Evolutionary conservation across 1,140 invertebrate genomes (phyloP).

Genomic region (Atta cephalotes): DNA sequence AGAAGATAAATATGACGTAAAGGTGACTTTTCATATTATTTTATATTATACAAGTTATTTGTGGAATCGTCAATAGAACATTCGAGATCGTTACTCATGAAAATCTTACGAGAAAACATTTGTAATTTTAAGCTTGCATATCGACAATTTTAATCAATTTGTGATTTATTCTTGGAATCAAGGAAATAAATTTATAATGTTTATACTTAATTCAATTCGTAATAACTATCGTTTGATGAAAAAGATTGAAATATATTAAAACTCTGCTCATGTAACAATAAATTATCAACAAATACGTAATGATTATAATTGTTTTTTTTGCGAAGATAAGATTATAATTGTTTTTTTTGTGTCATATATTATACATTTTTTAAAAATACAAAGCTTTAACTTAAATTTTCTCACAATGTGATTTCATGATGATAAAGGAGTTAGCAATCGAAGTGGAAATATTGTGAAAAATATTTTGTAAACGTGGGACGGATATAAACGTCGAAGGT

Average conservation of each 20-base stretch:
- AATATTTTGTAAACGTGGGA: conserved; percentile 16
- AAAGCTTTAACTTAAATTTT: conserved; percentile 5
- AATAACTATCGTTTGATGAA: neutral
- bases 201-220: no score
- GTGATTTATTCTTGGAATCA: no score
- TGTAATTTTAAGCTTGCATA: neutral
- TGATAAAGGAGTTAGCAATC: neutral
- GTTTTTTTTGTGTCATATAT: neutral
- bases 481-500: conserved; percentile 63
- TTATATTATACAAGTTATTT: neutral
- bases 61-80: neutral
- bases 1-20: neutral
- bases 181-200: no score
- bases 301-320: neutral
- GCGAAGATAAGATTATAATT: neutral
- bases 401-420: neutral
- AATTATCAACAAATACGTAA: neutral
- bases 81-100: neutral
- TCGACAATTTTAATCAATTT: no score
- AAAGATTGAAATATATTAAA: neutral
- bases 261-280: neutral
- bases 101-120: neutral
- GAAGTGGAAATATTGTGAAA: conserved; percentile 23
- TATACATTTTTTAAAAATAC: neutral
- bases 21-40: neutral